These are phyloP conservation scores for Eurytoma adleriae DNA, from an alignment of 2,888 invertebrate species.

Conservation along the genomic window DNA sequence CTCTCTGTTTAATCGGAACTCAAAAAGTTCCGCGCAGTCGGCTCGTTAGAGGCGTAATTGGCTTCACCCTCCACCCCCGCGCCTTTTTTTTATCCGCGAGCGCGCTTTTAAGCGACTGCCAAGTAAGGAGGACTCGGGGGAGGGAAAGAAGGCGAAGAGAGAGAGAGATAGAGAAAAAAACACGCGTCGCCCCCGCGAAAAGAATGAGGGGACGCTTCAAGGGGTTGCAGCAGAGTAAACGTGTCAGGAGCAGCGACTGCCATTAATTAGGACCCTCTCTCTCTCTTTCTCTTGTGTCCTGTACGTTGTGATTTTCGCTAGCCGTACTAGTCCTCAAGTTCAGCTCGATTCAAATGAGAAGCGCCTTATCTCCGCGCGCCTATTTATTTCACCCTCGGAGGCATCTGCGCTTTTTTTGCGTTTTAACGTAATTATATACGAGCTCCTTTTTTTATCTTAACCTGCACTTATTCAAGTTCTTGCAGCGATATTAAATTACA, in stretches of 20 bases:
- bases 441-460: too few relatives aligned
- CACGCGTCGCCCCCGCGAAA: slow-evolving; percentile 65
- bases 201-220: slow-evolving; percentile 62
- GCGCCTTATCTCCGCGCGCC: too few relatives aligned
- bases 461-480: too few relatives aligned
- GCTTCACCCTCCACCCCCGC: slow-evolving; percentile 53
- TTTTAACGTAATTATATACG: too few relatives aligned
- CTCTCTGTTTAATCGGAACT: slow-evolving; percentile 75
- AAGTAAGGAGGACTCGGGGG: slow-evolving; percentile 57
- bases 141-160: slow-evolving; percentile 20
- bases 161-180: slow-evolving; percentile 14
- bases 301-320: slow-evolving; percentile 1
- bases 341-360: background rate
- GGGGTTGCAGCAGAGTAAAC: slow-evolving; percentile 74
- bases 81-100: background rate
- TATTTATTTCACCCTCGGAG: too few relatives aligned
- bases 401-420: too few relatives aligned
- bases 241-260: slow-evolving; percentile 74
- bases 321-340: background rate
- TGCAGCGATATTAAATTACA: too few relatives aligned
- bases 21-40: slow-evolving; percentile 68
- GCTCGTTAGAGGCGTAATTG: slow-evolving; percentile 63
- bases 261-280: slow-evolving; percentile 74
- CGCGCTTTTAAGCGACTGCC: slow-evolving; percentile 67
- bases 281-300: background rate